phyloP scores from a whole-genome alignment of 2,888 invertebrate genomes.

The Calliopum simillimum region DNA sequence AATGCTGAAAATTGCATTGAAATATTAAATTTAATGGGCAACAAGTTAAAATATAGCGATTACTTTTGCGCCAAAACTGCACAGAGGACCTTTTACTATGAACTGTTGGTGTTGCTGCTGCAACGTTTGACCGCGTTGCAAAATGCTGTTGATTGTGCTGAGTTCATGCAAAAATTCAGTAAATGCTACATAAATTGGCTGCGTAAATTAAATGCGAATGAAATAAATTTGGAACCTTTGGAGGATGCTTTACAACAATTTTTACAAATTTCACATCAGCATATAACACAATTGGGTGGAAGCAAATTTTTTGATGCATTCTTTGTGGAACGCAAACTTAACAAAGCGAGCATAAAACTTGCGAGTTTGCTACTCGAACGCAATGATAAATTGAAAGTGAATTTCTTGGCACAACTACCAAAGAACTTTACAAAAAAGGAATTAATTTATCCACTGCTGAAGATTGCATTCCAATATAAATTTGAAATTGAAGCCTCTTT shows the following conservation, averaged over 20 bases:
- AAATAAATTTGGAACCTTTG: constrained; percentile 69
- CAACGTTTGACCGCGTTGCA: constrained; percentile 67
- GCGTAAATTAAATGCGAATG: constrained; percentile 62
- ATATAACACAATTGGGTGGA: constrained; percentile 68
- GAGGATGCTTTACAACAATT: constrained; percentile 72
- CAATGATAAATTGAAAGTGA: constrained; percentile 41
- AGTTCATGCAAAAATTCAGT: constrained; percentile 65
- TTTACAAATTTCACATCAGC: constrained; percentile 73
- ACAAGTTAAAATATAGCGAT: constrained; percentile 55
- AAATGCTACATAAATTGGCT: constrained; percentile 69
- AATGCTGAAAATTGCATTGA: constrained; percentile 55
- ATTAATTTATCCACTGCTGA: constrained; percentile 74
- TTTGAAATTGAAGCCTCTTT: constrained; percentile 65
- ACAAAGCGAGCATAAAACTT: constrained; percentile 72
- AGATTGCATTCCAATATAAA: constrained; percentile 65
- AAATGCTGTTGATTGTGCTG: constrained; percentile 53
- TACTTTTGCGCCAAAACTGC: constrained; percentile 55
- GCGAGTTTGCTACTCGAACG: constrained; percentile 72
- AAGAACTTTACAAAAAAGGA: constrained; percentile 72
- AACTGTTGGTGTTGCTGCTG: constrained; percentile 68
- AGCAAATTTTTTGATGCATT: constrained; percentile 72
- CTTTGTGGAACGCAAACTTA: constrained; percentile 66
- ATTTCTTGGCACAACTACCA: constrained; percentile 51
- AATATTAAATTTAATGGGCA: constrained; percentile 54
- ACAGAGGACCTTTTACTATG: constrained; percentile 68